Evolutionary conservation across 2,888 invertebrate genomes (phyloP).

Genomic region (Latrodectus hesperus): DNA sequence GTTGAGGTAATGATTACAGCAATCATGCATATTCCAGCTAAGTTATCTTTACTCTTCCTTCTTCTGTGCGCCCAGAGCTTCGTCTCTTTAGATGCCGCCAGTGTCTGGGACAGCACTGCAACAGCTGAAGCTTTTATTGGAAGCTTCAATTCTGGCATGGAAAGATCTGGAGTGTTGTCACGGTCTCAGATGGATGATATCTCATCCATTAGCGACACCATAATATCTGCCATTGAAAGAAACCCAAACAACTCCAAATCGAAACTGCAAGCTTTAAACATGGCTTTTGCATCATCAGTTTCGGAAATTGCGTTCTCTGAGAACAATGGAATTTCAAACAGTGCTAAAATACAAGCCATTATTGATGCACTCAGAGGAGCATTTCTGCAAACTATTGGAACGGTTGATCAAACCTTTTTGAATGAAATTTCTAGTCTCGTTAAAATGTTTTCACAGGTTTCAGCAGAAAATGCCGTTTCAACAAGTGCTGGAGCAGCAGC

Average conservation of each 20-base stretch:
- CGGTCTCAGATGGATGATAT: conserved; percentile 22
- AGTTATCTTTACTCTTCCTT: conserved; percentile 20
- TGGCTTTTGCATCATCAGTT: conserved; percentile 34
- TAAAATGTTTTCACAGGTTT: conserved; percentile 16
- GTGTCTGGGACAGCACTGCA: conserved; percentile 14
- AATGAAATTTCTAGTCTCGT: conserved; percentile 7
- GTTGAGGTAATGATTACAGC: background rate
- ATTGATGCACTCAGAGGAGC: background rate
- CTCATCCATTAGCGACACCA: conserved; percentile 16
- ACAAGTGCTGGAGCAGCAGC: conserved; percentile 1
- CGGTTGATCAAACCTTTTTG: conserved; percentile 8
- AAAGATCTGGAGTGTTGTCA: background rate
- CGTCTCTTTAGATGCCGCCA: background rate
- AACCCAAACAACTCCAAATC: conserved; percentile 3
- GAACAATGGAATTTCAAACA: background rate
- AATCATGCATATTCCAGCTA: conserved; percentile 26
- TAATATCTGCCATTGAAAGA: conserved; percentile 4
- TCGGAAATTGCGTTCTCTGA: conserved; percentile 18
- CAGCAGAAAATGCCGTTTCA: conserved; percentile 3
- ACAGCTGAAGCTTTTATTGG: conserved; percentile 16
- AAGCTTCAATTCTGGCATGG: background rate
- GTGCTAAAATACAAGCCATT: background rate
- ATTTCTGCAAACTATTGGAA: conserved; percentile 4
- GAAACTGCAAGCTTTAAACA: conserved; percentile 26
- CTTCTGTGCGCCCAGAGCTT: conserved; percentile 17